Conservation (phyloP, 2,797 vertebrate species). For the Artibeus jamaicensis region DNA sequence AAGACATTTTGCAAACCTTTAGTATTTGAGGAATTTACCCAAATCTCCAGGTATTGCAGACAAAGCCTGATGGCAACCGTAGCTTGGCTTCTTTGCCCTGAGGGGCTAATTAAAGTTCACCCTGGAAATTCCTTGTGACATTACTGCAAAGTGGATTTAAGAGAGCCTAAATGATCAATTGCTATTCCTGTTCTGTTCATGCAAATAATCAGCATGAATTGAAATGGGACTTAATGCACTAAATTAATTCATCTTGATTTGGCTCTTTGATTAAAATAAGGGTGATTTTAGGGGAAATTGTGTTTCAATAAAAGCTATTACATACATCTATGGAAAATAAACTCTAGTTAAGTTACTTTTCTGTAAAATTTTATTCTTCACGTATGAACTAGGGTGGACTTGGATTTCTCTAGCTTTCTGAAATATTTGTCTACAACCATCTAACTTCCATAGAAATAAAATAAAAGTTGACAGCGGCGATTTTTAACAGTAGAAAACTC, state of each 20-base stretch:
- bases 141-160: neutral
- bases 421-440: neutral
- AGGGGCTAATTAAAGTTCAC: neutral
- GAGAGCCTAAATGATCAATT: neutral
- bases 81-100: neutral
- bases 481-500: neutral
- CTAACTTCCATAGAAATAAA: neutral
- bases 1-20: neutral
- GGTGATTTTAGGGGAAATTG: neutral
- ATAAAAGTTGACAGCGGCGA: neutral
- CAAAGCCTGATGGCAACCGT: neutral
- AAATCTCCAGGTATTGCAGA: neutral
- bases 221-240: neutral
- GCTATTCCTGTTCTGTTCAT: neutral
- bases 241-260: neutral
- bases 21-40: neutral
- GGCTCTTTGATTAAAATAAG: neutral
- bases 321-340: neutral
- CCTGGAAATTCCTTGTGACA: neutral
- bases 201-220: neutral
- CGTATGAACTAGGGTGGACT: neutral
- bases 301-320: neutral
- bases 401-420: neutral
- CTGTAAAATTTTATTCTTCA: neutral
- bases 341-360: neutral